phyloP scores from a whole-genome alignment of 2,797 vertebrate genomes.

The Coregonus ussuriensis region DNA sequence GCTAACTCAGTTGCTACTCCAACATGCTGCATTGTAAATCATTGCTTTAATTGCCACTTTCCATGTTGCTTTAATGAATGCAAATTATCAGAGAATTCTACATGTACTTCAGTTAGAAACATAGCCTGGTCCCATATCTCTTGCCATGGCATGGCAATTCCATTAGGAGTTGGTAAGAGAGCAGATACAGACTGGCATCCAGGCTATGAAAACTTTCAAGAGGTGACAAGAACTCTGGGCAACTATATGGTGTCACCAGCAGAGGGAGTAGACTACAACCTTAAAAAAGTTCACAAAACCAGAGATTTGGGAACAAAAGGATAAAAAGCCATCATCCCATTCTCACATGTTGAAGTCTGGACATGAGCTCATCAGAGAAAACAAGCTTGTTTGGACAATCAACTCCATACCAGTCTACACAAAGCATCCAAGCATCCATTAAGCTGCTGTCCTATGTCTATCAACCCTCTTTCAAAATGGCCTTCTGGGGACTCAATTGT shows the following conservation, averaged over 20 bases:
- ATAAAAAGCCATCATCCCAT: neutral
- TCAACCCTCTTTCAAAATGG: neutral
- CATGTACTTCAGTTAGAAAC: neutral
- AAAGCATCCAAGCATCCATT: neutral
- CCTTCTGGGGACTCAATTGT: neutral
- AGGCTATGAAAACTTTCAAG: neutral
- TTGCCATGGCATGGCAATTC: neutral
- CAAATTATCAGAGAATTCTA: neutral
- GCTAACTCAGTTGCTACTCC: neutral
- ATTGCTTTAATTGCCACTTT: neutral
- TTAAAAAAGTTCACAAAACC: neutral
- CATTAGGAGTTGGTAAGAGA: neutral
- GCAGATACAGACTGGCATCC: neutral
- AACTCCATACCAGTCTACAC: neutral
- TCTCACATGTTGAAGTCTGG: too few species aligned
- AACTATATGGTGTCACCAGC: neutral
- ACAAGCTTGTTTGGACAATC: neutral
- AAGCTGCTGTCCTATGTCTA: neutral
- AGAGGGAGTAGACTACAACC: neutral
- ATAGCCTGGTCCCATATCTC: neutral
- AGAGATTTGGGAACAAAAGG: neutral
- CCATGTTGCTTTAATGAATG: slow-evolving; percentile 1
- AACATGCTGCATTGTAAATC: neutral
- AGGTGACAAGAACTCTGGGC: neutral
- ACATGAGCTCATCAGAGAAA: too few species aligned